A percentile compares a stretch with the other conserved stretches of the same genome.
Conservation (phyloP, 2,797 vertebrate genomes). For the Sandelia bainsii region DNA sequence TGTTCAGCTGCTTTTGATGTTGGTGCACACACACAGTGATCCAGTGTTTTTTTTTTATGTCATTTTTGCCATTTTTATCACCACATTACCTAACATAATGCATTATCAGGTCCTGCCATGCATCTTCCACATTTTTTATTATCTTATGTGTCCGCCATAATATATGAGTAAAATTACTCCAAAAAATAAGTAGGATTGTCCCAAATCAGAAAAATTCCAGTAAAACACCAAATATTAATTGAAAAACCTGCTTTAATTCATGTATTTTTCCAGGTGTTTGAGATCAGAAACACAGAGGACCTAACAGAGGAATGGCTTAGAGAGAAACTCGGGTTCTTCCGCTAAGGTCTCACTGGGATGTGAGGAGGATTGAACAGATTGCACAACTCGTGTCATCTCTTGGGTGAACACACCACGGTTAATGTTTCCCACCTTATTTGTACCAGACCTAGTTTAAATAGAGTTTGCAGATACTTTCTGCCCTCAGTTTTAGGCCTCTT, state of each 20-base stretch:
- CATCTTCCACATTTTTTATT: too few relatives aligned
- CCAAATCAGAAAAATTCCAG: too few relatives aligned
- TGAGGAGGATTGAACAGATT: constrained; percentile 64
- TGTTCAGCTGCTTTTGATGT: not conserved
- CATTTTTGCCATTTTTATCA: too few relatives aligned
- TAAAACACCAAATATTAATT: too few relatives aligned
- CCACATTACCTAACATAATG: too few relatives aligned
- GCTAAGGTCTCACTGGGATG: constrained; percentile 65
- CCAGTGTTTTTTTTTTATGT: too few relatives aligned
- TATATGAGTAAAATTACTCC: too few relatives aligned
- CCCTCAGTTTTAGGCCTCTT: constrained; percentile 37
- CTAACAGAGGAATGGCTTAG: constrained; percentile 88
- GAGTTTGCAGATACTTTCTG: constrained; percentile 28
- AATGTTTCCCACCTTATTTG: constrained; percentile 64
- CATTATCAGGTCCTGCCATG: too few relatives aligned
- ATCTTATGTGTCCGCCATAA: too few relatives aligned
- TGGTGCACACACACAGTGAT: too few relatives aligned
- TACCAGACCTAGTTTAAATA: constrained; percentile 63
- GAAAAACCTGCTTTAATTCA: not conserved
- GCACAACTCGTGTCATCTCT: constrained; percentile 59
- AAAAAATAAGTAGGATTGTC: too few relatives aligned
- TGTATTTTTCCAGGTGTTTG: constrained; percentile 82
- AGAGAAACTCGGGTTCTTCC: constrained; percentile 86
- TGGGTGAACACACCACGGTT: constrained; percentile 64
- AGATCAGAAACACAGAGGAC: constrained; percentile 88